phyloP scores from a whole-genome alignment of 2,113 vertebrate genomes.

The Oreamnos americanus region DNA sequence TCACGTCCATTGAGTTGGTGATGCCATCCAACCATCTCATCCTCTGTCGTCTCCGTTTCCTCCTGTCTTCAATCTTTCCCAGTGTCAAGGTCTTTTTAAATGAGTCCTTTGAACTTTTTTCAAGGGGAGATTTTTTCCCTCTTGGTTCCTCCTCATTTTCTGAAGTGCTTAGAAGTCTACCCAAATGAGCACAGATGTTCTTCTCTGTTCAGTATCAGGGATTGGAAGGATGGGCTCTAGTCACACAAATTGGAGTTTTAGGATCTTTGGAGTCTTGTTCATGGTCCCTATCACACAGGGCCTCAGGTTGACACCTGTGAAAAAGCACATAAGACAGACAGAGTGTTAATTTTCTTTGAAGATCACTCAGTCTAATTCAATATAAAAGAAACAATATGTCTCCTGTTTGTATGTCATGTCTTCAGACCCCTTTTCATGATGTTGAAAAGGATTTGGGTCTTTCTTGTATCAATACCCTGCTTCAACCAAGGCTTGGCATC shows the following conservation, averaged over 20 bases:
- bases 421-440: background rate
- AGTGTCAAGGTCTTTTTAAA: background rate
- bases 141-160: background rate
- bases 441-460: background rate
- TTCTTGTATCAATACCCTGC: background rate
- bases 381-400: background rate
- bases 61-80: background rate
- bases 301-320: background rate
- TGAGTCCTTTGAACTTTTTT: background rate
- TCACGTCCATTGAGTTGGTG: background rate
- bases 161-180: background rate
- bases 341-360: background rate
- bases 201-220: background rate
- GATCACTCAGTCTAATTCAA: background rate
- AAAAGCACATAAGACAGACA: background rate
- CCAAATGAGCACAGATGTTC: background rate
- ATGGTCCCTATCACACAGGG: background rate
- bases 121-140: background rate
- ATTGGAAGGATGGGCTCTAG: background rate
- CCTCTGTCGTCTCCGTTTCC: background rate
- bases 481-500: background rate
- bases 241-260: background rate
- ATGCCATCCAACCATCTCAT: background rate
- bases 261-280: background rate
- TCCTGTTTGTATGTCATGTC: background rate